These are phyloP conservation scores for Cosmopolites sordidus DNA, from an alignment of 2,888 invertebrate genomes.

Conservation along the genomic window DNA sequence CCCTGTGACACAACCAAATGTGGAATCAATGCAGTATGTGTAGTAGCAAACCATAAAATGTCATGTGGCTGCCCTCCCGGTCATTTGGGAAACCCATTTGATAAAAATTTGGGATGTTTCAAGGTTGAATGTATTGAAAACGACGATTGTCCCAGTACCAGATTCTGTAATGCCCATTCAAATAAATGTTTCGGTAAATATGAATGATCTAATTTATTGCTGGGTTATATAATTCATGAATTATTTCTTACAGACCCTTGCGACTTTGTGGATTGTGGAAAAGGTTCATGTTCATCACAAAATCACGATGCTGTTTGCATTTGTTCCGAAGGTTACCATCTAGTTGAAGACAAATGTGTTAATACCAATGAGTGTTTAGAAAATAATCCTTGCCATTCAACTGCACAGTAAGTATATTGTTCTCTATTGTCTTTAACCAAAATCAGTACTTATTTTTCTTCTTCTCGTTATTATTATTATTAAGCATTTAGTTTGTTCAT, in stretches of 20 bases:
- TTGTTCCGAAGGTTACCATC: constrained; percentile 70
- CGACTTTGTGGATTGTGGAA: constrained; percentile 70
- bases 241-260: constrained; percentile 66
- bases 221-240: too few relatives aligned
- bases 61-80: constrained; percentile 76
- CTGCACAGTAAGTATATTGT: constrained; percentile 55
- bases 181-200: constrained; percentile 71
- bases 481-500: background rate
- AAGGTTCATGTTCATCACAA: constrained; percentile 71
- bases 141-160: constrained; percentile 70
- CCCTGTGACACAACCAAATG: constrained; percentile 71
- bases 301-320: constrained; percentile 70
- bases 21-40: constrained; percentile 73
- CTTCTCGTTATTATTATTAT: background rate
- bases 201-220: too few relatives aligned
- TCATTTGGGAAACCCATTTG: constrained; percentile 75
- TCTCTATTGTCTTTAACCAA: too few relatives aligned
- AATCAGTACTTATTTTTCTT: too few relatives aligned
- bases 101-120: constrained; percentile 75
- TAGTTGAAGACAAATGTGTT: constrained; percentile 63
- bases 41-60: constrained; percentile 66
- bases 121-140: constrained; percentile 81
- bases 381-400: constrained; percentile 71
- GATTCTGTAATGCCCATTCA: constrained; percentile 67
- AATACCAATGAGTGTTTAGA: constrained; percentile 76